Percentiles rank a stretch among this genome's conserved stretches.
phyloP scores from a whole-genome alignment of 2,113 vertebrate genomes.

The Apodemus sylvaticus region DNA sequence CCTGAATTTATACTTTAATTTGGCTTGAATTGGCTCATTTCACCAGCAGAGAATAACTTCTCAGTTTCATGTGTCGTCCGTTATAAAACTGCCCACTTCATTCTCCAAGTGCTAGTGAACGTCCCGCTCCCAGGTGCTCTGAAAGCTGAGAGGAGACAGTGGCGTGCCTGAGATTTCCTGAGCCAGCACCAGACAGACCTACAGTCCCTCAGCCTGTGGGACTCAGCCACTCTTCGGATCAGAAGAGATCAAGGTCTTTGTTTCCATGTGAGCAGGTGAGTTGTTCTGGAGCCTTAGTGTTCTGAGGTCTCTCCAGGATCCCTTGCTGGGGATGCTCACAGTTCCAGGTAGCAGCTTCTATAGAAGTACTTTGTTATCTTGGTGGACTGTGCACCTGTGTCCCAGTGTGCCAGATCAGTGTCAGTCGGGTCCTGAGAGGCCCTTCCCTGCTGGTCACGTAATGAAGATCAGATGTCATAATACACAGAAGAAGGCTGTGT shows the following conservation, averaged over 20 bases:
- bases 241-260: background rate
- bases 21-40: too few species aligned
- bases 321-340: rapidly evolving
- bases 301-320: background rate
- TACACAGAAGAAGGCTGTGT: background rate
- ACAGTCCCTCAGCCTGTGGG: background rate
- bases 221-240: background rate
- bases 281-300: background rate
- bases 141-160: background rate
- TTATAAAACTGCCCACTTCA: background rate
- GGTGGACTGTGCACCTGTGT: background rate
- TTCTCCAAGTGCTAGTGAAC: background rate
- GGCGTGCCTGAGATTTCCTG: background rate
- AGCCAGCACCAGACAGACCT: background rate
- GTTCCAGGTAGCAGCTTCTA: background rate
- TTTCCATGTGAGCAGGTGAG: background rate
- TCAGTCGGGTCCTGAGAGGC: background rate
- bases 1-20: too few species aligned
- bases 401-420: background rate
- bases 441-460: background rate
- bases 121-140: background rate
- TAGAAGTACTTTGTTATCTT: background rate
- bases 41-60: too few species aligned
- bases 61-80: background rate
- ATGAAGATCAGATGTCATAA: background rate